Conservation (phyloP, 1,140 invertebrate species). For the Zeugodacus cucurbitae region DNA sequence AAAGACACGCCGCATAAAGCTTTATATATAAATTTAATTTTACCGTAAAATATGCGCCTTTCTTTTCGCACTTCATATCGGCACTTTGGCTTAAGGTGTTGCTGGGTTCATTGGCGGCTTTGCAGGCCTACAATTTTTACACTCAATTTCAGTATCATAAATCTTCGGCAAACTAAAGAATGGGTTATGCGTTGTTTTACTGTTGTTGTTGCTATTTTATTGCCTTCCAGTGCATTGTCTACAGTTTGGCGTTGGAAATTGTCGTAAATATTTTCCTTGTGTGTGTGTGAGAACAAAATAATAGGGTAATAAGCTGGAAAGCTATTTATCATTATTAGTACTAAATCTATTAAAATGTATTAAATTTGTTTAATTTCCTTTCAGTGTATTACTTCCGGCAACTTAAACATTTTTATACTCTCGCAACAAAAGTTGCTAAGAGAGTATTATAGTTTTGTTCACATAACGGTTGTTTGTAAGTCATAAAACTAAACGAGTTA, state of each 20-base stretch:
- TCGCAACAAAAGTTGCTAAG: too few relatives aligned
- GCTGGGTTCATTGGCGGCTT: constrained; percentile 3
- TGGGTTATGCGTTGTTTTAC: not conserved
- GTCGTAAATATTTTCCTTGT: not conserved
- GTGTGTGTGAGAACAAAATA: not conserved
- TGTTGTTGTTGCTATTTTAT: not conserved
- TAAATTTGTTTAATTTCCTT: too few relatives aligned
- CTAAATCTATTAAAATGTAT: too few relatives aligned
- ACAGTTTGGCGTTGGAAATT: not conserved
- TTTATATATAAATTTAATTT: not conserved
- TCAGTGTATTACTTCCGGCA: too few relatives aligned
- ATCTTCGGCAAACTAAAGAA: not conserved
- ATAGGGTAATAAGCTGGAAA: too few relatives aligned
- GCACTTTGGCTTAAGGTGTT: not conserved
- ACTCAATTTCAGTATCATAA: constrained; percentile 25
- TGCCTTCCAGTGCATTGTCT: not conserved
- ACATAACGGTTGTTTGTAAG: too few relatives aligned
- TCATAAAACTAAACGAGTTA: too few relatives aligned
- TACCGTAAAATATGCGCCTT: not conserved
- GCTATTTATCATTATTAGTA: too few relatives aligned
- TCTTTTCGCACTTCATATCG: not conserved
- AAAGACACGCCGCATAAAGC: not conserved
- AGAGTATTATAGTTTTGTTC: too few relatives aligned
- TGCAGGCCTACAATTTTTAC: constrained; percentile 2
- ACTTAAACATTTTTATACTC: too few relatives aligned